Conservation (phyloP, 1,140 invertebrate genomes). For the Dendrolimus kikuchii region DNA sequence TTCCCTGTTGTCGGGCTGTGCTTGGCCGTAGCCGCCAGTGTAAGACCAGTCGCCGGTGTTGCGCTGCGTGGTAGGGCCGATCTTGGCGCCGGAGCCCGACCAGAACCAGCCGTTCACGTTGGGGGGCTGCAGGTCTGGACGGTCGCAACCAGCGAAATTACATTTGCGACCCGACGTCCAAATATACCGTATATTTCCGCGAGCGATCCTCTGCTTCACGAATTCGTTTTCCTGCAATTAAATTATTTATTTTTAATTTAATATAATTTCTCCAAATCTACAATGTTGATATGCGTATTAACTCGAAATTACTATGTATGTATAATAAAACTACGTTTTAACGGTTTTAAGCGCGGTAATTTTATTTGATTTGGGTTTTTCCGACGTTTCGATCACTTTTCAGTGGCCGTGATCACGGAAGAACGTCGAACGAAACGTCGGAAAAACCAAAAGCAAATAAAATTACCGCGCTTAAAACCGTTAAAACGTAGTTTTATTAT, state of each 20-base stretch:
- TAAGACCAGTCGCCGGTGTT: constrained; percentile 91
- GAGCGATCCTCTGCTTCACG: constrained; percentile 86
- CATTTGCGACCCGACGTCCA: constrained; percentile 95
- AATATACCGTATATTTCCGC: constrained; percentile 83
- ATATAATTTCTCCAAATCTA: not conserved
- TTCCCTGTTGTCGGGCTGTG: constrained; percentile 92
- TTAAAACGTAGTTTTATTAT: no score
- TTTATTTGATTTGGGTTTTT: no score
- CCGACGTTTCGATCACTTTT: no score
- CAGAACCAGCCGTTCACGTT: constrained; percentile 96
- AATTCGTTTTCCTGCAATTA: constrained; percentile 86
- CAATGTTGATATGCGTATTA: not conserved
- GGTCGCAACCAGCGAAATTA: constrained; percentile 92
- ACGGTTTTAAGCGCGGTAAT: no score
- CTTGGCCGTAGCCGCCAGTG: constrained; percentile 87
- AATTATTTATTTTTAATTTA: not conserved
- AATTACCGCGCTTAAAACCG: no score
- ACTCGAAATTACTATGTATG: no score
- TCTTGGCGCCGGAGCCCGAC: constrained; percentile 92
- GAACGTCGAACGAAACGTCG: no score
- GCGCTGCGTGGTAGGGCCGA: constrained; percentile 88
- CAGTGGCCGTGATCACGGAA: no score
- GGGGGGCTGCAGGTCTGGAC: constrained; percentile 88
- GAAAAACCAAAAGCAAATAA: no score
- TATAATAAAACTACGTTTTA: no score